Conservation (phyloP, 2,888 invertebrate genomes). For the Mythimna pallens region DNA sequence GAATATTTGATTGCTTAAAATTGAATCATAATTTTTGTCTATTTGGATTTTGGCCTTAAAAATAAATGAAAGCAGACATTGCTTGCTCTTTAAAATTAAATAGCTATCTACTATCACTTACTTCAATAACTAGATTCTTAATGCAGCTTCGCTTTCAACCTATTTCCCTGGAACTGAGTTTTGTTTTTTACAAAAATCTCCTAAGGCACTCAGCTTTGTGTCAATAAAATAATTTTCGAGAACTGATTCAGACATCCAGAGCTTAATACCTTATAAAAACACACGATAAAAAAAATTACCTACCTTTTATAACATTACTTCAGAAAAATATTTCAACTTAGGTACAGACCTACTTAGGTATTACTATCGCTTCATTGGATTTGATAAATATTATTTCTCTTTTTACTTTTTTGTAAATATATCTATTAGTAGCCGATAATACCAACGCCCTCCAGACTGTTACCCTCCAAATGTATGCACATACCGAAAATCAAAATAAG, state of each 20-base stretch:
- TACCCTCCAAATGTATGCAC: constrained; percentile 5
- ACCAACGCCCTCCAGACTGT: not conserved
- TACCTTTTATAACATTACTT: not conserved
- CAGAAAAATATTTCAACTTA: not conserved
- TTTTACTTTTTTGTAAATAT: not conserved
- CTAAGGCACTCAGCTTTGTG: not conserved
- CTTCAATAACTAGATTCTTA: not conserved
- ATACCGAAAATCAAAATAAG: constrained; percentile 10
- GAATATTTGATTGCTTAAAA: no score
- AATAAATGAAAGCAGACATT: no score
- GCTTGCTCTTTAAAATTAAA: no score
- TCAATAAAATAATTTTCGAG: not conserved
- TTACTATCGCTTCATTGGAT: not conserved
- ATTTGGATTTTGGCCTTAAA: no score
- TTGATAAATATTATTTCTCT: constrained; percentile 1
- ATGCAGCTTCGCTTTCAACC: not conserved
- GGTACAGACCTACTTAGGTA: not conserved
- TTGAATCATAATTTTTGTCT: no score
- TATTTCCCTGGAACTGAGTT: not conserved
- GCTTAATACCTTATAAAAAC: not conserved
- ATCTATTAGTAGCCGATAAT: not conserved
- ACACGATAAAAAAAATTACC: not conserved
- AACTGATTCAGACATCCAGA: not conserved
- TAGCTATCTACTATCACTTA: no score
- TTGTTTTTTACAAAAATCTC: not conserved